Evolutionary conservation across 2,113 vertebrate genomes (phyloP).

Genomic region (Progne subis): DNA sequence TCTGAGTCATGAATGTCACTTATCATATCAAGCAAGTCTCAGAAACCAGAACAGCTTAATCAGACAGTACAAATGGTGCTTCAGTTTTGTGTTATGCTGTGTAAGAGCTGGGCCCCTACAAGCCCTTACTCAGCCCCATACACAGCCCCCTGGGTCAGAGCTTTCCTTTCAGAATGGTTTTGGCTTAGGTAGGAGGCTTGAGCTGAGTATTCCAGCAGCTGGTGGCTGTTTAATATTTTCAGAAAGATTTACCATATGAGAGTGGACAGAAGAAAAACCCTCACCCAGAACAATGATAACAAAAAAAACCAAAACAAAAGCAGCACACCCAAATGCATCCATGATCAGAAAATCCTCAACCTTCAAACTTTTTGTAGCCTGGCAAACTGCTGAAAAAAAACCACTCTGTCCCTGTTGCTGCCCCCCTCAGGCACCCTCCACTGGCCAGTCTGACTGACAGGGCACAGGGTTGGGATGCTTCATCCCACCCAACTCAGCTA

Average conservation of each 20-base stretch:
- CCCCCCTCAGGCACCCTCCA: background rate
- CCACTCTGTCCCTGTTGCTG: background rate
- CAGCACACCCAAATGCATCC: fast-evolving
- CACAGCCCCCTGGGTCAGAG: fast-evolving
- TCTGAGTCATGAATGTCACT: background rate
- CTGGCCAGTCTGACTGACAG: too few species aligned
- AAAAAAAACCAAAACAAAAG: background rate
- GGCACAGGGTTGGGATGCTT: background rate
- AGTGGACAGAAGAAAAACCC: fast-evolving
- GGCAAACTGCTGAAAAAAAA: background rate
- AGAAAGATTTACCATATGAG: background rate
- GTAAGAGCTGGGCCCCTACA: background rate
- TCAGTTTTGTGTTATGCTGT: background rate
- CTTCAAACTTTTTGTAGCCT: background rate
- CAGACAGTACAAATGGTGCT: background rate
- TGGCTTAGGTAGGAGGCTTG: background rate
- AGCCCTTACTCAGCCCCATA: too few species aligned
- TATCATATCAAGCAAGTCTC: background rate
- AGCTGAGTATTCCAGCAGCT: background rate
- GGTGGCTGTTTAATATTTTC: background rate
- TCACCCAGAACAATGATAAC: background rate
- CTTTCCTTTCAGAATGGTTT: background rate
- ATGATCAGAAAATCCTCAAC: background rate
- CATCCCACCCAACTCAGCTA: fast-evolving
- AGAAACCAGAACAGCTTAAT: background rate